Conservation (phyloP, 2,888 invertebrate genomes). For the Pemphredon lugubris region DNA sequence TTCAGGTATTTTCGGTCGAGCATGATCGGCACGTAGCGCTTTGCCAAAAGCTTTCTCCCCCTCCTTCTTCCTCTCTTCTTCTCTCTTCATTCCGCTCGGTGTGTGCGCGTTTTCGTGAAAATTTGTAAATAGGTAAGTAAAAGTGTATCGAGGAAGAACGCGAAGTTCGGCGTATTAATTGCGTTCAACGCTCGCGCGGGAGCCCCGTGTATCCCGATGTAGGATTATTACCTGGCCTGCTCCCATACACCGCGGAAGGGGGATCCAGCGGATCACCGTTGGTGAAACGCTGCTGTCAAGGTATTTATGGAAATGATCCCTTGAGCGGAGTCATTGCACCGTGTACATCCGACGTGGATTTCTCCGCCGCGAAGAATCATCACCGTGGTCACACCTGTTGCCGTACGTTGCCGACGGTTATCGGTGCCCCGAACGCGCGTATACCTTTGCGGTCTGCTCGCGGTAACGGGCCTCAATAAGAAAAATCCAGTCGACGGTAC, state of each 20-base stretch:
- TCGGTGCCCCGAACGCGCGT: slow-evolving; percentile 26
- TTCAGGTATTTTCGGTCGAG: slow-evolving; percentile 77
- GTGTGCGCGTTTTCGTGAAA: slow-evolving; percentile 58
- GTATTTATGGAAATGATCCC: slow-evolving; percentile 69
- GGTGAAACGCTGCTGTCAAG: slow-evolving; percentile 63
- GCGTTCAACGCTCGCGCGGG: slow-evolving; percentile 14
- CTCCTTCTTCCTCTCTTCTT: slow-evolving; percentile 18
- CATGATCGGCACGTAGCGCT: slow-evolving; percentile 76
- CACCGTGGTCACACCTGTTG: slow-evolving; percentile 60
- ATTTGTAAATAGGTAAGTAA: slow-evolving; percentile 76
- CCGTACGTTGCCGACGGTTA: slow-evolving; percentile 45
- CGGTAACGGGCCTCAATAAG: slow-evolving; percentile 27
- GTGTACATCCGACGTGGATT: slow-evolving; percentile 42
- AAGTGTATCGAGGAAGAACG: slow-evolving; percentile 9
- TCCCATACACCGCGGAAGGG: slow-evolving; percentile 20
- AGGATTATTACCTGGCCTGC: slow-evolving; percentile 32
- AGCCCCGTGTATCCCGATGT: slow-evolving; percentile 36
- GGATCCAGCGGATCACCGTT: slow-evolving; percentile 31
- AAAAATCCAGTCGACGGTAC: slow-evolving; percentile 20
- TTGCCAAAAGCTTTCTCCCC: slow-evolving; percentile 40
- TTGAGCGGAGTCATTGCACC: slow-evolving; percentile 54
- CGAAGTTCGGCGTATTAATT: slow-evolving; percentile 1
- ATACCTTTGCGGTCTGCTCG: slow-evolving; percentile 6
- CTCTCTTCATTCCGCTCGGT: slow-evolving; percentile 21
- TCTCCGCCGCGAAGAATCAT: slow-evolving; percentile 35